These are phyloP conservation scores for Tipula vernalis DNA, from an alignment of 2,888 invertebrate genomes.

Conservation along the genomic window DNA sequence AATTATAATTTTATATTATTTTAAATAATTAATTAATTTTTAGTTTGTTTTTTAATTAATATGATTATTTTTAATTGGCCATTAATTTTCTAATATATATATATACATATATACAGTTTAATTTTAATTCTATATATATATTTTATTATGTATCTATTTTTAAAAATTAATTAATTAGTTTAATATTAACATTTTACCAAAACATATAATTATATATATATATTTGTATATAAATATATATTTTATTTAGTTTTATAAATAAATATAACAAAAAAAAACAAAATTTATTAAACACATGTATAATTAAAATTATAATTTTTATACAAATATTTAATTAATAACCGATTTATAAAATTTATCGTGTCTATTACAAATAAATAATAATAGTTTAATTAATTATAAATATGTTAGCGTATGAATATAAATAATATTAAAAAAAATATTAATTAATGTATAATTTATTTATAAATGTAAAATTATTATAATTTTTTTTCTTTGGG, in stretches of 20 bases:
- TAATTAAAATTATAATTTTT: neutral
- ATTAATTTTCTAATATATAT: neutral
- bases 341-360: neutral
- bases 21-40: neutral
- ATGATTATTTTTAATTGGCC: neutral
- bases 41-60: neutral
- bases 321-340: neutral
- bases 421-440: neutral
- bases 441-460: neutral
- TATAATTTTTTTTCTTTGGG: neutral
- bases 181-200: neutral
- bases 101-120: neutral
- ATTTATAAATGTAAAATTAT: neutral
- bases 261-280: neutral
- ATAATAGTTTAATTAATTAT: neutral
- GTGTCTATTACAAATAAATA: neutral
- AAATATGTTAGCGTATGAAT: neutral
- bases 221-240: neutral
- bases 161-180: neutral
- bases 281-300: neutral
- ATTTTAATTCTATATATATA: neutral
- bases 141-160: neutral
- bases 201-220: neutral
- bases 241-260: conserved; percentile 4
- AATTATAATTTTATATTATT: neutral